Evolutionary conservation across 2,797 vertebrate species (phyloP).

Genomic region (Liparis tanakae): DNA sequence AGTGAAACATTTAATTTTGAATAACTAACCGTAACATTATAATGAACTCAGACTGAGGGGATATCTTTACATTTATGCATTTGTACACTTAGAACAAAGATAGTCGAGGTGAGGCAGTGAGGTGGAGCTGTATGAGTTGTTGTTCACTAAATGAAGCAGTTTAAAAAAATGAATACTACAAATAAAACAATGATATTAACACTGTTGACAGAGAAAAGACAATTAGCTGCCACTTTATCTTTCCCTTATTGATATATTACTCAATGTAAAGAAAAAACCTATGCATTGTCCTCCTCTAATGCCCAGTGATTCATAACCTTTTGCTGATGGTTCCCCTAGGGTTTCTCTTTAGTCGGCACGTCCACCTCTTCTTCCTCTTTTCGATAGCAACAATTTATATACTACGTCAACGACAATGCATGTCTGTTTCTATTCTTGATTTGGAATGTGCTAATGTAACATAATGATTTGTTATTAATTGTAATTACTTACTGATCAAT

Average conservation of each 20-base stretch:
- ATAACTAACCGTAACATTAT: conserved; percentile 34
- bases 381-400: conserved; percentile 12
- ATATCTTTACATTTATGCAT: conserved; percentile 16
- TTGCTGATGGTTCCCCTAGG: background rate
- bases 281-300: conserved; percentile 8
- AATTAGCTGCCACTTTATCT: background rate
- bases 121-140: conserved; percentile 12
- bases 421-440: conserved; percentile 2
- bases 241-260: conserved; percentile 11
- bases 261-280: conserved; percentile 22
- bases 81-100: conserved; percentile 28
- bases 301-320: conserved; percentile 19
- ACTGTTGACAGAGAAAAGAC: conserved; percentile 35
- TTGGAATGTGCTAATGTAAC: conserved; percentile 13
- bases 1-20: conserved; percentile 60
- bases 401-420: background rate
- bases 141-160: conserved; percentile 9
- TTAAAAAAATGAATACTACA: conserved; percentile 8
- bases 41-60: conserved; percentile 23
- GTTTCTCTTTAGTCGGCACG: background rate
- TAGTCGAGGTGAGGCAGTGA: conserved; percentile 4
- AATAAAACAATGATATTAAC: conserved; percentile 52
- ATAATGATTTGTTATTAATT: background rate
- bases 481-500: conserved; percentile 6
- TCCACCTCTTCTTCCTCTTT: background rate